A percentile compares a stretch with the other conserved stretches of the same genome.
Evolutionary conservation across 2,797 vertebrate species (phyloP).

Genomic region (Lagocephalus sceleratus): DNA sequence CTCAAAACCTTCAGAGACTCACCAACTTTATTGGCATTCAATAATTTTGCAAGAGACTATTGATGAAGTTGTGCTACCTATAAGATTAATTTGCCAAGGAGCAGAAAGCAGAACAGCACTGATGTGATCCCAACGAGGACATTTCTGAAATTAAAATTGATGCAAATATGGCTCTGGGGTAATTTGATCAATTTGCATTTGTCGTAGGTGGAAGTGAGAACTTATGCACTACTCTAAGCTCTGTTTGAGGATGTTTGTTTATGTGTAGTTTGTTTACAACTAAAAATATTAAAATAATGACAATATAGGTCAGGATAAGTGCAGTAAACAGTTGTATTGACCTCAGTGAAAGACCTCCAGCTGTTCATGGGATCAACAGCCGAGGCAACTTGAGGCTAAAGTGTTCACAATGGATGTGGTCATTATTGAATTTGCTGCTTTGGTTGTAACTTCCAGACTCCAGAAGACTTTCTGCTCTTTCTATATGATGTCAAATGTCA

Average conservation of each 20-base stretch:
- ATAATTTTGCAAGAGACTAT: conserved; percentile 69
- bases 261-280: not conserved
- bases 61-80: conserved; percentile 65
- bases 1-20: conserved; percentile 58
- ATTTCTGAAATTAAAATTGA: conserved; percentile 56
- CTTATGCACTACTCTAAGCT: not conserved
- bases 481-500: not conserved
- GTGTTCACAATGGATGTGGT: not conserved
- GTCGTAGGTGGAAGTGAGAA: conserved; percentile 6
- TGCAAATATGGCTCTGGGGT: conserved; percentile 30
- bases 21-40: conserved; percentile 64
- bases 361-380: no score
- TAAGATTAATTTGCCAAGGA: conserved; percentile 58
- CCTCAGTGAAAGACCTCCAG: not conserved
- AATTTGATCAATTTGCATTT: conserved; percentile 22
- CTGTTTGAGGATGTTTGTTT: not conserved
- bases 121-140: conserved; percentile 30
- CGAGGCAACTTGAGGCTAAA: not conserved
- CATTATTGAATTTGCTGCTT: not conserved
- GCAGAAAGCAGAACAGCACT: conserved; percentile 31
- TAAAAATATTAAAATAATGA: not conserved
- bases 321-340: not conserved
- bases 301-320: not conserved
- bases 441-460: not conserved
- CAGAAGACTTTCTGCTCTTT: not conserved